Percentiles rank a stretch among this genome's conserved stretches.
Conservation (phyloP, 2,797 vertebrate species). For the Sarcoramphus papa region DNA sequence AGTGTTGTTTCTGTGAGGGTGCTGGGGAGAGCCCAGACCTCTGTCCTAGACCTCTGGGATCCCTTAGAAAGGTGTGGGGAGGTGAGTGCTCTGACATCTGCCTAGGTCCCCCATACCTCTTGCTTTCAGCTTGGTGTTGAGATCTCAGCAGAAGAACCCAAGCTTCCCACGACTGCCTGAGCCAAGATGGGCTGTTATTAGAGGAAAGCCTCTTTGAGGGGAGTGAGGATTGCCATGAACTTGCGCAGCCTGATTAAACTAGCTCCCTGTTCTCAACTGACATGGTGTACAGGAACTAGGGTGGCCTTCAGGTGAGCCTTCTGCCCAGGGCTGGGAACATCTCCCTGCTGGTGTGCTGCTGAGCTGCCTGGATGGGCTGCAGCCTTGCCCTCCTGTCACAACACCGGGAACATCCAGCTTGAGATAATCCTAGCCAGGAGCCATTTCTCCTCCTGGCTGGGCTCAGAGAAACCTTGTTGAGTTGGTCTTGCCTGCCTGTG, state of each 20-base stretch:
- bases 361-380: not conserved
- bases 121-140: not conserved
- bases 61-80: not conserved
- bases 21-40: not conserved
- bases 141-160: not conserved
- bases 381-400: not conserved
- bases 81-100: not conserved
- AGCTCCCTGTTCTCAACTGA: not conserved
- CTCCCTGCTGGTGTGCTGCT: not conserved
- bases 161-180: not conserved
- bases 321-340: not conserved
- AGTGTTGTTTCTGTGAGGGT: not conserved
- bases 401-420: not conserved
- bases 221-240: not conserved
- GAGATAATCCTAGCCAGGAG: not conserved
- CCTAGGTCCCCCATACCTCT: not conserved
- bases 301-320: not conserved
- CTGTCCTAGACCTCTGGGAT: not conserved
- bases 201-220: not conserved
- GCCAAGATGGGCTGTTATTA: not conserved
- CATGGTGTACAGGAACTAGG: fast-evolving
- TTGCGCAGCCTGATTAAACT: not conserved
- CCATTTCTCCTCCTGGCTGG: not conserved
- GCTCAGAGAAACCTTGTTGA: not conserved
- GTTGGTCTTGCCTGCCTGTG: not conserved